phyloP scores from a whole-genome alignment of 1,140 invertebrate genomes.

The Proctacanthus coquilletti region DNA sequence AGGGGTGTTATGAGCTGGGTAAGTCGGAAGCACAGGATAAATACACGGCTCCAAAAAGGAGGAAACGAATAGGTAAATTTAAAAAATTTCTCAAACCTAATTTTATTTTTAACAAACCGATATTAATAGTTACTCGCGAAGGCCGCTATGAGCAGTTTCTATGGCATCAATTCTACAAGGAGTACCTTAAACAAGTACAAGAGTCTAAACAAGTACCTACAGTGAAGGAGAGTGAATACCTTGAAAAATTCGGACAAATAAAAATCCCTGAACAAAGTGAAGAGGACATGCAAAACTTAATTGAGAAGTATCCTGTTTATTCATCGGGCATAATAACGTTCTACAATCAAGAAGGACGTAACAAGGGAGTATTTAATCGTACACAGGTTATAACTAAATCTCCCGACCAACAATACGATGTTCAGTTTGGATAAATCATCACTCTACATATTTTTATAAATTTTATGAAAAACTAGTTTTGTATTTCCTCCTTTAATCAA shows the following conservation, averaged over 20 bases:
- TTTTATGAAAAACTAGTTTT: too few relatives aligned
- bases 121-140: neutral
- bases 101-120: neutral
- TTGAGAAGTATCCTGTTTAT: neutral
- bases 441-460: too few relatives aligned
- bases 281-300: neutral
- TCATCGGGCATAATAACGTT: neutral
- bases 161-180: neutral
- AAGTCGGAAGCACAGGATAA: neutral
- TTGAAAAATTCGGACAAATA: too few relatives aligned
- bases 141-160: neutral
- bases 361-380: neutral
- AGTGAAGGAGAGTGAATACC: neutral
- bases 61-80: neutral
- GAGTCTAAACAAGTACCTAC: neutral
- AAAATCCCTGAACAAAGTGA: neutral
- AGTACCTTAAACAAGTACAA: neutral
- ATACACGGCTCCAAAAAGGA: neutral
- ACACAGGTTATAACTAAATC: neutral
- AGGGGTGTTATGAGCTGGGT: too few relatives aligned
- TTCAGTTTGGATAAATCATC: neutral
- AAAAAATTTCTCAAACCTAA: neutral
- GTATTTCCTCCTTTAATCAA: too few relatives aligned
- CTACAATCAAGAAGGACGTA: neutral
- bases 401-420: neutral